A percentile compares a stretch with the other conserved stretches of the same genome.
Evolutionary conservation across 2,888 invertebrate species (phyloP).

Genomic region (Pterostichus madidus): DNA sequence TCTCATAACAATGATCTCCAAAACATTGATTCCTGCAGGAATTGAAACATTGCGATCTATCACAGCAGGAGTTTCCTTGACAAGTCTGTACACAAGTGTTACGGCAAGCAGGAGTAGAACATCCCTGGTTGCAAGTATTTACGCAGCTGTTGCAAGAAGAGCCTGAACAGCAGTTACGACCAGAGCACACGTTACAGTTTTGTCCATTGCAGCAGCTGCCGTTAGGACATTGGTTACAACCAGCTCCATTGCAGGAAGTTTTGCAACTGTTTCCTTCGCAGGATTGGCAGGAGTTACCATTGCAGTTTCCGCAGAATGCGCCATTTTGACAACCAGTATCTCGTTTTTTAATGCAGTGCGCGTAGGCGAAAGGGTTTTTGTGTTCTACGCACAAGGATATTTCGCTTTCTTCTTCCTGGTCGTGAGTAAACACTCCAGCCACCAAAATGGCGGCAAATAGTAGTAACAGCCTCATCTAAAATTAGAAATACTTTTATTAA

Average conservation of each 20-base stretch:
- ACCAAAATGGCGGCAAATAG: constrained; percentile 21
- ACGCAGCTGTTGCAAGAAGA: constrained; percentile 43
- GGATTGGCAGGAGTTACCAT: constrained; percentile 43
- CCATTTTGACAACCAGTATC: constrained; percentile 43
- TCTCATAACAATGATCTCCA: constrained; percentile 50
- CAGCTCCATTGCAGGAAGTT: constrained; percentile 64
- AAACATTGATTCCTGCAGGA: constrained; percentile 42
- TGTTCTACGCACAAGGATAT: constrained; percentile 40
- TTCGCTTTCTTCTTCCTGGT: constrained; percentile 39
- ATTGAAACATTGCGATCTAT: constrained; percentile 27
- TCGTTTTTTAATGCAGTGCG: constrained; percentile 58
- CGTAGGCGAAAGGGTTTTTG: constrained; percentile 34
- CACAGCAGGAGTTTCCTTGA: constrained; percentile 33
- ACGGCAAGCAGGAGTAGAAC: constrained; percentile 20
- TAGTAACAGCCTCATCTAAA: constrained; percentile 52
- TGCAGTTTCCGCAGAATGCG: constrained; percentile 38
- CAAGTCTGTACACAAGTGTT: constrained; percentile 38
- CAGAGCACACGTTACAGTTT: constrained; percentile 67
- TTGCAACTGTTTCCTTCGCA: constrained; percentile 60
- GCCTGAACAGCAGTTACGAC: constrained; percentile 57
- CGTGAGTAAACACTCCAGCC: neutral
- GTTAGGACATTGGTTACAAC: constrained; percentile 65
- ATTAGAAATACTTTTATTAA: neutral
- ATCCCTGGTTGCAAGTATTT: constrained; percentile 50
- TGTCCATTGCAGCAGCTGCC: constrained; percentile 67